phyloP scores from a whole-genome alignment of 2,888 invertebrate species.

The Stenotaenia linearis region DNA sequence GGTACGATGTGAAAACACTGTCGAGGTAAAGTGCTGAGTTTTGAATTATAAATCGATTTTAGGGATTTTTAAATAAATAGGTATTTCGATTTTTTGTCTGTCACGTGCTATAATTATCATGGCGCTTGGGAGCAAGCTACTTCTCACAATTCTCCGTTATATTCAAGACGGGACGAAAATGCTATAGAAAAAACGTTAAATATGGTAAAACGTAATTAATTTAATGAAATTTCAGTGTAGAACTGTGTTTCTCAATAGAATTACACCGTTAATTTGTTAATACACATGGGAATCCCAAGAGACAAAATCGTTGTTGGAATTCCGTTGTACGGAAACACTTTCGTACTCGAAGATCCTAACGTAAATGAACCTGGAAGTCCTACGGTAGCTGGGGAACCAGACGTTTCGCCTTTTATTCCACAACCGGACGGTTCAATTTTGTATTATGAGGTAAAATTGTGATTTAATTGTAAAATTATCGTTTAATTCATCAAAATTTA shows the following conservation, averaged over 20 bases:
- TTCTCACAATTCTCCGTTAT: conserved; percentile 72
- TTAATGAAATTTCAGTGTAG: conserved; percentile 1
- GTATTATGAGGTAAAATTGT: not conserved
- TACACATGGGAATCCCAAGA: conserved; percentile 65
- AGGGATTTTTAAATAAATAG: conserved; percentile 34
- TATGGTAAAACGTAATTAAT: conserved; percentile 57
- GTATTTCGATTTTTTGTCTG: conserved; percentile 70
- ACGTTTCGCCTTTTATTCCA: not conserved
- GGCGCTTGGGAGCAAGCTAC: conserved; percentile 72
- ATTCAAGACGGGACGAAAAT: conserved; percentile 41
- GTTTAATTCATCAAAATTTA: too few relatives aligned
- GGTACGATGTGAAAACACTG: conserved; percentile 67
- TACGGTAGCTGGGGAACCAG: not conserved
- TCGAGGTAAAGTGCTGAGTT: conserved; percentile 50
- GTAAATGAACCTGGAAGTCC: not conserved
- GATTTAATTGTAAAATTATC: not conserved
- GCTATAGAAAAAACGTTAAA: conserved; percentile 51
- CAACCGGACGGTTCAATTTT: not conserved
- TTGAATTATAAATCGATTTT: too few relatives aligned
- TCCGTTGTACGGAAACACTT: conserved; percentile 77
- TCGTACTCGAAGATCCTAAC: conserved; percentile 47
- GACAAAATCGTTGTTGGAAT: conserved; percentile 74
- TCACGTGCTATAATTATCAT: conserved; percentile 87
- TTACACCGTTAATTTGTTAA: conserved; percentile 66
- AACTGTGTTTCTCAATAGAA: conserved; percentile 57